Evolutionary conservation across 2,888 invertebrate species (phyloP).

Genomic region (Diploptera punctata): DNA sequence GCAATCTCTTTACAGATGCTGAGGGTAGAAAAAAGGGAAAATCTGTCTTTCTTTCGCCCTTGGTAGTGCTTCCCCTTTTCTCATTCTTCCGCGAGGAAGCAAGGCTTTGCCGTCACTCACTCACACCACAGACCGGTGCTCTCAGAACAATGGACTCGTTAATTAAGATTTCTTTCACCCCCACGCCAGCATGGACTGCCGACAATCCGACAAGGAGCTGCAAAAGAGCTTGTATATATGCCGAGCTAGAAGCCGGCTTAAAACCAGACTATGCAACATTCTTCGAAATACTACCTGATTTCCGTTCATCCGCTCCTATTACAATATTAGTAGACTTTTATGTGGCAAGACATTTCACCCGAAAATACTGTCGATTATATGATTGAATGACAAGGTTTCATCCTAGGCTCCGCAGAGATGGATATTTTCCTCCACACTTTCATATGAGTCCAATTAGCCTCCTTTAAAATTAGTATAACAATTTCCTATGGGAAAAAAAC

Average conservation of each 20-base stretch:
- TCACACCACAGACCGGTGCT: slow-evolving; percentile 58
- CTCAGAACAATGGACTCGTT: slow-evolving; percentile 77
- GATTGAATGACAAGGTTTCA: no score
- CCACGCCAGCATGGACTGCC: slow-evolving; percentile 21
- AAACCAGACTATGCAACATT: no score
- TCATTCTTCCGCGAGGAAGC: slow-evolving; percentile 17
- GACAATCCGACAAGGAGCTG: slow-evolving; percentile 23
- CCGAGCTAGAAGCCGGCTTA: neutral
- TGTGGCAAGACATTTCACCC: no score
- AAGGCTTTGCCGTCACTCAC: slow-evolving; percentile 12
- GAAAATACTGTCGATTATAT: no score
- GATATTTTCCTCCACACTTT: no score
- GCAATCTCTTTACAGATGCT: slow-evolving; percentile 10
- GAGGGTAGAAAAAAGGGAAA: neutral
- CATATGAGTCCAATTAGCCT: no score
- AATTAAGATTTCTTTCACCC: slow-evolving; percentile 75
- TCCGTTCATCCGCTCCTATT: no score
- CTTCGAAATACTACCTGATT: no score
- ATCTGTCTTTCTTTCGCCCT: neutral
- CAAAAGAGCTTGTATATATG: slow-evolving; percentile 9
- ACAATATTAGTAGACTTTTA: no score
- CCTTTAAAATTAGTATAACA: no score
- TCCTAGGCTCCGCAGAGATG: no score
- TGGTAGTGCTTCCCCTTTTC: neutral
- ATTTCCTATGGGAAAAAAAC: no score